These are phyloP conservation scores for Epinephelus lanceolatus DNA, from an alignment of 2,113 vertebrate species.

Conservation along the genomic window DNA sequence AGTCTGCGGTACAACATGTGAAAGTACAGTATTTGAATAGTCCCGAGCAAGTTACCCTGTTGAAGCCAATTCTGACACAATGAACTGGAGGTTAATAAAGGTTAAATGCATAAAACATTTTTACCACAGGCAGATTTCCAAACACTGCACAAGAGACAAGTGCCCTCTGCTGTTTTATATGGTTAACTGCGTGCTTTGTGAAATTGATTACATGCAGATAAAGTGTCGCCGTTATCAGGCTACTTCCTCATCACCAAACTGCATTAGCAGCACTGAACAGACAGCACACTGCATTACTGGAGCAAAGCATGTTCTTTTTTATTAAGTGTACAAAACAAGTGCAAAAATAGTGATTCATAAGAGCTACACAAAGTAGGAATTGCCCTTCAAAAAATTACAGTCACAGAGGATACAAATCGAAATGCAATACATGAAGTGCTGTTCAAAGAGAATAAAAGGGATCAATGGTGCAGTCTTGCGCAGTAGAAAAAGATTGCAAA, in stretches of 20 bases:
- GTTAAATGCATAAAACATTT: not conserved
- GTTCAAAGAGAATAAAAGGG: conserved; percentile 57
- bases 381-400: conserved; percentile 68
- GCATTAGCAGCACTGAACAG: not conserved
- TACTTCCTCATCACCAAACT: not conserved
- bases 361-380: conserved; percentile 78
- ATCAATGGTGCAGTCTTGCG: conserved; percentile 46
- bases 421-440: conserved; percentile 62
- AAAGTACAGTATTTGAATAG: not conserved
- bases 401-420: conserved; percentile 66
- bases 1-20: not conserved
- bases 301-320: conserved; percentile 84
- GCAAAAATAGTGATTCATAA: conserved; percentile 85
- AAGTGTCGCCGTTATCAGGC: not conserved
- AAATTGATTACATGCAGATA: not conserved
- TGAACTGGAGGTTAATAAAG: not conserved
- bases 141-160: not conserved
- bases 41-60: rapidly evolving
- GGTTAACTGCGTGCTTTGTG: not conserved
- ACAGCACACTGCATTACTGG: conserved; percentile 16
- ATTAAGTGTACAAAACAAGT: conserved; percentile 88
- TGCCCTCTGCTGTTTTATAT: conserved; percentile 51
- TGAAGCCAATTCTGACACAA: not conserved
- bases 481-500: conserved; percentile 71
- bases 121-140: not conserved